Evolutionary conservation across 2,797 vertebrate species (phyloP).

Genomic region (Corythornis leucogaster): DNA sequence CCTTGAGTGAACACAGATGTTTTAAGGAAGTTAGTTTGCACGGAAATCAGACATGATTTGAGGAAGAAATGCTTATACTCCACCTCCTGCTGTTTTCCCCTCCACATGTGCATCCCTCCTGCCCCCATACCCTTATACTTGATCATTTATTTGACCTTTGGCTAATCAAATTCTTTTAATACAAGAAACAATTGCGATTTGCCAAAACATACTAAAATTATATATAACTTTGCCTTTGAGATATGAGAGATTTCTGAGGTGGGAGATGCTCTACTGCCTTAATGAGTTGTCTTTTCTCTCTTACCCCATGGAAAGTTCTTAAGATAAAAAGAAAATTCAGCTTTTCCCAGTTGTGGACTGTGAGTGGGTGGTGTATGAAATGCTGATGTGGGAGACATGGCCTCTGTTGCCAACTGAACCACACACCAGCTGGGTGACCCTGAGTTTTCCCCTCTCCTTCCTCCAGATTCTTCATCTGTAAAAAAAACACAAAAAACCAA

Average conservation of each 20-base stretch:
- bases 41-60: slow-evolving; percentile 48
- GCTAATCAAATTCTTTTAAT: not conserved
- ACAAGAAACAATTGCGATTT: slow-evolving; percentile 2
- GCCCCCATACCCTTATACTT: not conserved
- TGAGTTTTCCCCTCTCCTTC: not conserved
- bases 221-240: not conserved
- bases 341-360: not conserved
- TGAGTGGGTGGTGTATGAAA: slow-evolving; percentile 41
- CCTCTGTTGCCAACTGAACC: not conserved
- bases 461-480: not conserved
- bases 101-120: slow-evolving; percentile 26
- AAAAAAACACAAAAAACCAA: not conserved
- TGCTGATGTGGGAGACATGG: not conserved
- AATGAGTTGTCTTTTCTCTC: not conserved
- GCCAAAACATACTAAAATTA: not conserved
- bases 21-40: slow-evolving; percentile 32
- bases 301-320: not conserved
- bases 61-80: slow-evolving; percentile 37
- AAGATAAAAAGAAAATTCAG: not conserved
- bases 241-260: not conserved
- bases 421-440: slow-evolving; percentile 46
- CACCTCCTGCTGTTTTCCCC: slow-evolving; percentile 41
- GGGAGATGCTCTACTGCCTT: not conserved
- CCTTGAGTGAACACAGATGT: slow-evolving; percentile 70
- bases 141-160: slow-evolving; percentile 27